Base-by-base conservation (phyloP, 2,113 vertebrate species). In the Genyomyrus donnyi region DNA sequence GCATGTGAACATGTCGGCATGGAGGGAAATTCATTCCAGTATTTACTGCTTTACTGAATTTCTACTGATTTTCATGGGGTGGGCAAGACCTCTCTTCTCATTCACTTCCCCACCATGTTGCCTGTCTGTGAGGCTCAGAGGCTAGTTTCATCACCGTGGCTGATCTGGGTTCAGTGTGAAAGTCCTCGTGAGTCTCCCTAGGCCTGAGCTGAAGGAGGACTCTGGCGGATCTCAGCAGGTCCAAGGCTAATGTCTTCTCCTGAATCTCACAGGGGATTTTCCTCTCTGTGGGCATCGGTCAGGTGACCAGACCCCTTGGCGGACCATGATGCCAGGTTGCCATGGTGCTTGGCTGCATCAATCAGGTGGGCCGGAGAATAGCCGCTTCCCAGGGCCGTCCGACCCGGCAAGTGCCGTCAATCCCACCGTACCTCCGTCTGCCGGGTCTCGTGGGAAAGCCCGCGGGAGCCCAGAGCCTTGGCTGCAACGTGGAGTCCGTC, bases 1-100 rank as follows among this genome's bases (percentile, higher is more conserved):
- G 3, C 48, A 66, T n/a, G 53, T 86, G 84, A 39, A 84, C 89
- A 91, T 89, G 90, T 93, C 93, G 90, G 92, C 92, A 90, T 92
- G 91, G 90, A 93, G n/a, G 89, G 95, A 90, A 94, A 95, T 95
- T 95, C 93, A 95, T 95, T 94, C 94, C 92, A 93, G 93, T 95
- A 90, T 94, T 95, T 96, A 94, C 90, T 90, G 93, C 95, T n/a
- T 70, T 74, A 95, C 94, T 95, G 95, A 96, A 96, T 96, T 95
- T 96, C 93, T 92, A 94, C 92, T 94, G 95, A 94, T 95, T 95
- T 95, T 94, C 95, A 94, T 95, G 94, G 95, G 95, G n/a, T 35
- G 85, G n/a, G 17, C 48, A n/a, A 7, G 19, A 5, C 45, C 49
- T 24, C 85, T 50, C 10, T 10, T 27, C n/a, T 46, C 6, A 1